Conservation (phyloP, 92 coral and sea anemone species). For the Phymanthus crucifer region DNA sequence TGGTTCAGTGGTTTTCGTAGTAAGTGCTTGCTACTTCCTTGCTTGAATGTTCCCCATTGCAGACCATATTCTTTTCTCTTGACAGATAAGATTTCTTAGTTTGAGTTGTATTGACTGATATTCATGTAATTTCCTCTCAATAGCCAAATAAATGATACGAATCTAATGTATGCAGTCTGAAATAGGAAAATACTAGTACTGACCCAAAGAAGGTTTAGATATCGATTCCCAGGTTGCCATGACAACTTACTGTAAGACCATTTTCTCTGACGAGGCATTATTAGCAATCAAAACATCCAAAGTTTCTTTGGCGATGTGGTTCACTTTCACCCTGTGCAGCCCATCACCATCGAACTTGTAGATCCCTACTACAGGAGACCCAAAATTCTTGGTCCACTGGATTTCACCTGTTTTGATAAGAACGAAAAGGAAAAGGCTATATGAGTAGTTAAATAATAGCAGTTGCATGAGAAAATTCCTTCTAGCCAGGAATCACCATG, state of each 20-base stretch:
- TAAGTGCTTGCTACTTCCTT: no score
- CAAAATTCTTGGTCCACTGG: constrained; percentile 88
- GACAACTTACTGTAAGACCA: constrained; percentile 73
- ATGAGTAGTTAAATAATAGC: neutral
- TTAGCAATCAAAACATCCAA: constrained; percentile 74
- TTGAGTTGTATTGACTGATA: no score
- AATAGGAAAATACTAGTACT: no score
- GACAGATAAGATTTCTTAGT: no score
- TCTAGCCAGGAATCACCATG: neutral
- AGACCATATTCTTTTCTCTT: no score
- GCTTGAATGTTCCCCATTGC: no score
- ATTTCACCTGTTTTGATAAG: constrained; percentile 67
- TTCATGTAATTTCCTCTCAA: no score
- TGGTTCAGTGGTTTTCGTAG: no score
- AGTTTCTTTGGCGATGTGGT: constrained; percentile 96
- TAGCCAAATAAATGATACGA: no score
- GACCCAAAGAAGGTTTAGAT: no score
- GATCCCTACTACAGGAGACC: constrained; percentile 97
- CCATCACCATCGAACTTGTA: constrained; percentile 92
- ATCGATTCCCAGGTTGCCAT: neutral
- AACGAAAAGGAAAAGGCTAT: neutral
- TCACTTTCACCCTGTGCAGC: constrained; percentile 79
- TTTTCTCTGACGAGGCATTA: constrained; percentile 76
- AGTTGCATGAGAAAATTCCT: neutral
- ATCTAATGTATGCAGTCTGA: no score